These are phyloP conservation scores for Columbina picui DNA, from an alignment of 2,113 vertebrate genomes.

Conservation along the genomic window DNA sequence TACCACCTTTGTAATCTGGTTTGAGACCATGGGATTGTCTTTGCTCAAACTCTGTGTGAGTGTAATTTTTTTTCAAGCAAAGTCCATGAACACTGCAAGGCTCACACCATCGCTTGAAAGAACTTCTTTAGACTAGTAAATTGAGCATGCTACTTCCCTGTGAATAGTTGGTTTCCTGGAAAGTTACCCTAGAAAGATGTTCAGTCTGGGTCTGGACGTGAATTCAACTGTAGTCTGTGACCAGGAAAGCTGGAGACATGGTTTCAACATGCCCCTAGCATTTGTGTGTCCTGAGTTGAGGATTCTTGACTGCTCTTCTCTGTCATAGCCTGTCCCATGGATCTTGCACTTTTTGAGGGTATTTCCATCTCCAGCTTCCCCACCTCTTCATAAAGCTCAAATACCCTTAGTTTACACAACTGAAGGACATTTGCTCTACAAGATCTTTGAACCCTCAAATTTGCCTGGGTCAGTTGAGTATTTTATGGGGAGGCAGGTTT, in stretches of 20 bases:
- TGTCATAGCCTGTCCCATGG: not conserved
- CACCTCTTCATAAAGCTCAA: not conserved
- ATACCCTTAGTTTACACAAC: not conserved
- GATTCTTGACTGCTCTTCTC: not conserved
- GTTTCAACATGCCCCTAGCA: not conserved
- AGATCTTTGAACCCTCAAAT: not conserved
- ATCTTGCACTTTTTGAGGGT: not conserved
- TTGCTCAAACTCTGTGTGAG: not conserved
- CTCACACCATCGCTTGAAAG: not conserved
- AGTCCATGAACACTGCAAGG: not conserved
- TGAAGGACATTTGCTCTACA: not conserved
- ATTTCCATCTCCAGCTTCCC: not conserved
- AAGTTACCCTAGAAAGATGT: not conserved
- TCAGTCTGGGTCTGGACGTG: not conserved
- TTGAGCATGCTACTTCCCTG: not conserved
- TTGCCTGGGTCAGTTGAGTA: rapidly evolving
- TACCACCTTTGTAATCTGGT: not conserved
- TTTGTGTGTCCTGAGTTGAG: not conserved
- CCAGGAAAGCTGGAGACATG: not conserved
- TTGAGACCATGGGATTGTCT: not conserved
- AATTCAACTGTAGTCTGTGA: not conserved
- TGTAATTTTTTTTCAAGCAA: not conserved
- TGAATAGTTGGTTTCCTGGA: not conserved
- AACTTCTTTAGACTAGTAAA: not conserved
- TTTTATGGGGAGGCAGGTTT: not conserved